Percentiles rank a stretch among this genome's conserved stretches.
Conservation (phyloP, 2,113 vertebrate species). For the Gasterosteus nipponicus region DNA sequence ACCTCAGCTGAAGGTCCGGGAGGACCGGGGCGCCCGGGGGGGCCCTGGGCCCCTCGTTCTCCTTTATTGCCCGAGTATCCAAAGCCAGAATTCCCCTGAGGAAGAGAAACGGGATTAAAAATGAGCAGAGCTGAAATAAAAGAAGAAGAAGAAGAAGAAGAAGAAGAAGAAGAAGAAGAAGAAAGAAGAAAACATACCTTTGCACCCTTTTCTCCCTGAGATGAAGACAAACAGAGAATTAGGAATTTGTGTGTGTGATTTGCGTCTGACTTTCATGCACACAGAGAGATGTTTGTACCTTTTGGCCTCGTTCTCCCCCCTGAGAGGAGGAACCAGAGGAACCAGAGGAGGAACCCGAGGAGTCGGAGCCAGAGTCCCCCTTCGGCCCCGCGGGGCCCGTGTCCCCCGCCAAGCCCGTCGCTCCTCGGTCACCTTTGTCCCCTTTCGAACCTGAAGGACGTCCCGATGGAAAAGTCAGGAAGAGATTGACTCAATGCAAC, state of each 20-base stretch:
- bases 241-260: neutral
- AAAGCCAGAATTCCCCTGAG: conserved; percentile 83
- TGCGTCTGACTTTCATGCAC: neutral
- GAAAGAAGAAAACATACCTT: conserved; percentile 78
- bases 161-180: neutral
- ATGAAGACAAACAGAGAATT: conserved; percentile 7
- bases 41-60: conserved; percentile 81
- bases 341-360: neutral
- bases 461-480: neutral
- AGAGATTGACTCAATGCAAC: neutral
- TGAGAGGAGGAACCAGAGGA: conserved; percentile 23
- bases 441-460: conserved; percentile 70
- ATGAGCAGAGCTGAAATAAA: too few species aligned
- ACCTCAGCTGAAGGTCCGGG: conserved; percentile 73
- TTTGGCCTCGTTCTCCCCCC: conserved; percentile 71
- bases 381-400: conserved; percentile 77
- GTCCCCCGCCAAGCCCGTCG: conserved; percentile 73
- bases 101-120: neutral
- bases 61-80: conserved; percentile 87
- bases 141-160: neutral
- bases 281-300: conserved; percentile 70
- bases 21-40: conserved; percentile 75
- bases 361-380: conserved; percentile 72
- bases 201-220: conserved; percentile 84
- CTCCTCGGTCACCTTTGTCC: conserved; percentile 80